Base-by-base conservation (phyloP, 2,113 vertebrate genomes). In the Sterna hirundo region DNA sequence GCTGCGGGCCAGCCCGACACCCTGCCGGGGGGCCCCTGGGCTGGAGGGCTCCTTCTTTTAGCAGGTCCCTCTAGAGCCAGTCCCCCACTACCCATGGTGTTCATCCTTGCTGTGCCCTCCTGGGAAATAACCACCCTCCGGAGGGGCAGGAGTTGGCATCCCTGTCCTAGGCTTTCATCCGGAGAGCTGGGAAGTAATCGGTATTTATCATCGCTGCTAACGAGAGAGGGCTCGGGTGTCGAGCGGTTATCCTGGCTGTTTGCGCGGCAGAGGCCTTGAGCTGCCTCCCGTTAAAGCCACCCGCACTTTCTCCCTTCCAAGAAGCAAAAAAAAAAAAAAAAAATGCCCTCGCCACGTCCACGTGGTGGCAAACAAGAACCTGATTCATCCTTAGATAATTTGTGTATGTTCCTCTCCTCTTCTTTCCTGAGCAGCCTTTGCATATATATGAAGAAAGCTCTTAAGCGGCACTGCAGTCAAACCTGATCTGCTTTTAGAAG, bases 401-500 rank as follows among this genome's bases (percentile, higher is more conserved):
- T 90, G 94, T 64, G 51, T 88, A 74, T 4, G 7, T 86, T 90
- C 83, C 62, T 94, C 86, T 90, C 65, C 65, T 79, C 85, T 78
- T 65, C 57, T 17, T 88, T 81, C 83, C 72, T 75, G 32, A 88
- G 83, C 85, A 74, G 83, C 64, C 86, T 93, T 84, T 94, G 95
- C 90, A 88, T 96, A 62, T 92, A 77, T 94, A 95, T 68, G 96
- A 96, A 96, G 88, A 84, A 86, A 90, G 69, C 94, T 92, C 88
- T 90, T 92, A 75, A 91, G 92, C 78, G 0, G 88, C 83, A 80
- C 94, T 92, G 96, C 96, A 96, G 96, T 95, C 96, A 95, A 72
- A 97, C 95, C 95, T 96, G 94, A 96, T 94, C 95, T 94, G 94
- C 95, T 96, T 97, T 96, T 95, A 96, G 95, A 95, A 94, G 92